Evolutionary conservation across 2,113 vertebrate genomes (phyloP).

Genomic region (Raja brachyura): DNA sequence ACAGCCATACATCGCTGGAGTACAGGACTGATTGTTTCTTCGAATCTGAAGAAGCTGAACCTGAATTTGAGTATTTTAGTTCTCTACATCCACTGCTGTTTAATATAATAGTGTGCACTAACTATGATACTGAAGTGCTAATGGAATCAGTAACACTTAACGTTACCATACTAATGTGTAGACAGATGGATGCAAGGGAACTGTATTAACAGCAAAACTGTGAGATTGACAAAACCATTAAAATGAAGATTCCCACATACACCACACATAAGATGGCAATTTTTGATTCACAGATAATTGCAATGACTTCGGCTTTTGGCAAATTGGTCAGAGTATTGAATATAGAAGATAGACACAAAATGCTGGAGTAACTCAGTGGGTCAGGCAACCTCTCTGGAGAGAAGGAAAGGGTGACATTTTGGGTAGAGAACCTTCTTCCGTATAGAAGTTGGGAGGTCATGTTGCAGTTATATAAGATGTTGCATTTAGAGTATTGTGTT

Average conservation of each 20-base stretch:
- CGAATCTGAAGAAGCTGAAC: neutral
- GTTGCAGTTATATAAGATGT: too few species aligned
- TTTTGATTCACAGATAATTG: neutral
- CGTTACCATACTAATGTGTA: neutral
- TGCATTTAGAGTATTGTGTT: too few species aligned
- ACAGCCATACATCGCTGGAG: neutral
- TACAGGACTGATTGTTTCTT: neutral
- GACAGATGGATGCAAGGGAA: slow-evolving; percentile 11
- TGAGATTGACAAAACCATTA: neutral
- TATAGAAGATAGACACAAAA: too few species aligned
- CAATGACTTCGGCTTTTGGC: neutral
- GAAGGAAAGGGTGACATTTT: too few species aligned
- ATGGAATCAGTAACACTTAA: slow-evolving; percentile 5
- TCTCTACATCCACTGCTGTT: neutral
- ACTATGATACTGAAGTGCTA: neutral
- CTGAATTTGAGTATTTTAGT: neutral
- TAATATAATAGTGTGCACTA: neutral
- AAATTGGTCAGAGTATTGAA: too few species aligned
- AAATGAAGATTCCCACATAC: neutral
- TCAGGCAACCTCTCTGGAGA: too few species aligned
- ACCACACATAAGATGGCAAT: neutral
- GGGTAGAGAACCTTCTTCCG: too few species aligned
- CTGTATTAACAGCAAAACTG: neutral
- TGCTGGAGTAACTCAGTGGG: too few species aligned
- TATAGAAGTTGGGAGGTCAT: too few species aligned